These are phyloP conservation scores for Entomobrya multifasciata DNA, from an alignment of 2,888 invertebrate genomes.

Conservation along the genomic window DNA sequence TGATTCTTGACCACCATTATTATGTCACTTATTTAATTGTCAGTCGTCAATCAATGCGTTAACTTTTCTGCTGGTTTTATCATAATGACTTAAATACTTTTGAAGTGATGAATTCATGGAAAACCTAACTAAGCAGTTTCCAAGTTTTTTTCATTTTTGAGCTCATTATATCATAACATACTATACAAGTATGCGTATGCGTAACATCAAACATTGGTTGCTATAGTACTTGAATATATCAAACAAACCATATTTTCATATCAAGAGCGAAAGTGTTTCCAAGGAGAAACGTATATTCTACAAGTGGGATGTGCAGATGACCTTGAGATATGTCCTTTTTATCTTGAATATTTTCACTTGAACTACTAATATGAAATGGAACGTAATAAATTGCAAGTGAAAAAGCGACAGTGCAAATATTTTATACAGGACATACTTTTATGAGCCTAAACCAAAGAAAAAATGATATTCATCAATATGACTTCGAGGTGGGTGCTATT, in stretches of 20 bases:
- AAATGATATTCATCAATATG: not conserved
- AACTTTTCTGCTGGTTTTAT: too few species aligned
- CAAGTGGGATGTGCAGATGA: constrained; percentile 35
- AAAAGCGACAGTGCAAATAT: not conserved
- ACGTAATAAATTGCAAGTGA: constrained; percentile 1
- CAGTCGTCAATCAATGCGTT: not conserved
- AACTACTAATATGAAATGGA: constrained; percentile 24
- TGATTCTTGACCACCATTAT: too few species aligned
- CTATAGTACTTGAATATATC: not conserved
- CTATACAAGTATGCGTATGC: too few species aligned
- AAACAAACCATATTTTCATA: not conserved
- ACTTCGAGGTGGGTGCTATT: not conserved
- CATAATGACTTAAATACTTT: too few species aligned
- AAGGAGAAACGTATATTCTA: not conserved
- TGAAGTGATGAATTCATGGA: too few species aligned
- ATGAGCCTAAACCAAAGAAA: not conserved
- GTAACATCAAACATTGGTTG: not conserved
- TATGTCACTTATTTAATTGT: too few species aligned
- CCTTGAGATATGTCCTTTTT: constrained; percentile 24
- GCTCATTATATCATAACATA: too few species aligned
- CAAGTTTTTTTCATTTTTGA: too few species aligned
- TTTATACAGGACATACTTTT: not conserved
- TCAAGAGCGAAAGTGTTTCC: not conserved
- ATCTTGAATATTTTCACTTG: not conserved
- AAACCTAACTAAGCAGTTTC: too few species aligned